Percentiles rank a stretch among this genome's conserved stretches.
These are phyloP conservation scores for Morelia viridis DNA, from an alignment of 2,797 vertebrate genomes.

Conservation along the genomic window DNA sequence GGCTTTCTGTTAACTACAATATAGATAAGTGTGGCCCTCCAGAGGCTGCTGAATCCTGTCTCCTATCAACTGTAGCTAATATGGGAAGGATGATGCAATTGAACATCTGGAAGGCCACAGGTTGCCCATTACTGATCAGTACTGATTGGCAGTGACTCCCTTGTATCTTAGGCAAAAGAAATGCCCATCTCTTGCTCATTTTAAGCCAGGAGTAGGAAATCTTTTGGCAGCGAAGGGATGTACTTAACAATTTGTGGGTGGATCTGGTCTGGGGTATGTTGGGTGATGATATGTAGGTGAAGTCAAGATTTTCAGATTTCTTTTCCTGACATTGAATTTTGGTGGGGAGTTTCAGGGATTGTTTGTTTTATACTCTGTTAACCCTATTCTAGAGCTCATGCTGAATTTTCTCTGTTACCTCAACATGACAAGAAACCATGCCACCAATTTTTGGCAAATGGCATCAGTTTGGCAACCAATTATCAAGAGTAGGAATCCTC, in stretches of 20 bases:
- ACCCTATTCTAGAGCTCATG: not conserved
- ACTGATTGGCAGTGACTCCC: not conserved
- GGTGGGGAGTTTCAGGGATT: not conserved
- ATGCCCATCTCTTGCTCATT: not conserved
- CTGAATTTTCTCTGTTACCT: not conserved
- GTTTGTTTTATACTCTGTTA: not conserved
- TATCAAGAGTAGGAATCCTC: not conserved
- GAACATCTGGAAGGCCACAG: not conserved
- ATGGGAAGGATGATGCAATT: not conserved
- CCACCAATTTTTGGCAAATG: not conserved
- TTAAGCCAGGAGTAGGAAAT: not conserved
- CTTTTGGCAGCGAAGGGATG: not conserved
- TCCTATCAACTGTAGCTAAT: not conserved
- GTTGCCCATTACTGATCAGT: not conserved
- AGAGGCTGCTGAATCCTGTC: not conserved
- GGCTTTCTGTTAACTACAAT: not conserved
- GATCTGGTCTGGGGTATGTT: not conserved
- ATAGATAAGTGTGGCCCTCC: not conserved
- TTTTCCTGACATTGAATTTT: not conserved
- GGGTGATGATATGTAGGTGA: not conserved
- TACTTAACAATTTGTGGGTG: not conserved
- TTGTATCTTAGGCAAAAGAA: not conserved
- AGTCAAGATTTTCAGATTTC: not conserved
- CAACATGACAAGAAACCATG: not conserved
- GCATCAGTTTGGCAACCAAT: not conserved